Evolutionary conservation across 92 coral and sea anemone species (phyloP).

Genomic region (Paragorgia papillata): DNA sequence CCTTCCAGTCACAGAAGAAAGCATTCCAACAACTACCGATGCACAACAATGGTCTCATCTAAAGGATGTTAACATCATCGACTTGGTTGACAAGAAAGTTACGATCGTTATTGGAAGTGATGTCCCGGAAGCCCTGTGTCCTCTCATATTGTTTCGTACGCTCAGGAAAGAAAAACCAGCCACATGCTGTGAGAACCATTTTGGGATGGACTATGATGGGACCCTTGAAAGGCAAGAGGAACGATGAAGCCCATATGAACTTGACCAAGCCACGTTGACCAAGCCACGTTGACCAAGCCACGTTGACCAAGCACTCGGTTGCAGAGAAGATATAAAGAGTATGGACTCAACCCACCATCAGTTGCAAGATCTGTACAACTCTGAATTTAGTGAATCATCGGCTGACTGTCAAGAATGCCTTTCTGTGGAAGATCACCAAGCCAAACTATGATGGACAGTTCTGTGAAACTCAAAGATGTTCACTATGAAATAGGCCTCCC

Average conservation of each 20-base stretch:
- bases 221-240: constrained; percentile 47
- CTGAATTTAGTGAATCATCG: constrained; percentile 55
- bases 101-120: constrained; percentile 56
- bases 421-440: constrained; percentile 57
- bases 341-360: constrained; percentile 36
- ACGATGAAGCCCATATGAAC: constrained; percentile 47
- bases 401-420: constrained; percentile 52
- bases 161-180: constrained; percentile 32
- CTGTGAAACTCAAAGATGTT: constrained; percentile 45
- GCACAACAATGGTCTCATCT: constrained; percentile 53
- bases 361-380: constrained; percentile 54
- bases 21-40: constrained; percentile 54
- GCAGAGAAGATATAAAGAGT: constrained; percentile 46
- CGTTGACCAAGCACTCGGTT: constrained; percentile 63
- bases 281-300: constrained; percentile 48
- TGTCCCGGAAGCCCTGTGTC: constrained; percentile 53
- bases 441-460: constrained; percentile 46
- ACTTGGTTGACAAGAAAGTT: constrained; percentile 49
- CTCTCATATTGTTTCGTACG: constrained; percentile 44
- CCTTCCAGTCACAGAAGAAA: constrained; percentile 39
- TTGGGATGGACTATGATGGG: constrained; percentile 52
- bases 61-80: constrained; percentile 44
- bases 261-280: constrained; percentile 18
- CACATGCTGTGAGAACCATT: constrained; percentile 41
- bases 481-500: constrained; percentile 61